Conservation (phyloP, 2,113 vertebrate genomes). For the Oreochromis niloticus region DNA sequence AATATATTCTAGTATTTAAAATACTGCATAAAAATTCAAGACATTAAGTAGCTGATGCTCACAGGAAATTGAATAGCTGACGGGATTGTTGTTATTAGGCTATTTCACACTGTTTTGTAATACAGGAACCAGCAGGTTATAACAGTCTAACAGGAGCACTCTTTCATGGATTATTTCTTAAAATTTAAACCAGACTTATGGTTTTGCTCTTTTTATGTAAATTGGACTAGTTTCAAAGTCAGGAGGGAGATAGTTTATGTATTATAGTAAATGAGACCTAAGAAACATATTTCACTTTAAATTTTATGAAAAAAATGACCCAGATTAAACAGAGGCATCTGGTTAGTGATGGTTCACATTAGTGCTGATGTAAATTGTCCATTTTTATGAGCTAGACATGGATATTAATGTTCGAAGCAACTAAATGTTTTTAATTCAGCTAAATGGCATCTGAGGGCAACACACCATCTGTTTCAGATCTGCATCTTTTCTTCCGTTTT, state of each 20-base stretch:
- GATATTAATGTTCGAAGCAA: slow-evolving; percentile 5
- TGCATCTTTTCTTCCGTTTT: background rate
- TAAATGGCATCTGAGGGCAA: background rate
- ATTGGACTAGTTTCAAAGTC: background rate
- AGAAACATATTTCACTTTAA: background rate
- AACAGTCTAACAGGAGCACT: background rate
- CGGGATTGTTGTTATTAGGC: background rate
- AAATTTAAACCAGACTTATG: background rate
- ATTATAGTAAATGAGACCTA: background rate
- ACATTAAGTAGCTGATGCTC: background rate
- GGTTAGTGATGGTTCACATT: background rate
- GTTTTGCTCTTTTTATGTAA: background rate
- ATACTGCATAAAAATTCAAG: background rate
- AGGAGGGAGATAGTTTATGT: background rate
- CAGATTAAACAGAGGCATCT: background rate
- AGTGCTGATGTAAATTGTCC: slow-evolving; percentile 3
- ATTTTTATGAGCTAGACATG: slow-evolving; percentile 3
- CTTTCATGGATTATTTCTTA: background rate
- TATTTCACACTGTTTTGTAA: background rate
- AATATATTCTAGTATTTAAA: background rate
- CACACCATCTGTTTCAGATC: background rate
- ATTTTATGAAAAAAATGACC: background rate
- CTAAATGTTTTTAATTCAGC: background rate
- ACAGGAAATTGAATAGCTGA: background rate
- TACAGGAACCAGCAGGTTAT: background rate